phyloP scores from a whole-genome alignment of 1,140 invertebrate species.

The Drosophila seguyi region DNA sequence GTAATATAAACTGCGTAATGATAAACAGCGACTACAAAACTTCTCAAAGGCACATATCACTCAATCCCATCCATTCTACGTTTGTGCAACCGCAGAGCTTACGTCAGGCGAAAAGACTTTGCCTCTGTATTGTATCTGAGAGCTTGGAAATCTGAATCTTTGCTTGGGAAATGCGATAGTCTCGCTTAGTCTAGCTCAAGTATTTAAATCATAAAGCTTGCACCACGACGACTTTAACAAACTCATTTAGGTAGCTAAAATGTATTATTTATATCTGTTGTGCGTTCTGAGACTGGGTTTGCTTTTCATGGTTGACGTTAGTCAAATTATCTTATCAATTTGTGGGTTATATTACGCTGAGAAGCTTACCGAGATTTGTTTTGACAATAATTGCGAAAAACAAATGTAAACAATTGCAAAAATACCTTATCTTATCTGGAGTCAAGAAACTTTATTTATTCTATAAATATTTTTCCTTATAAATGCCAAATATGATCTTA shows the following conservation, averaged over 20 bases:
- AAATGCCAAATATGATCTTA: background rate
- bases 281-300: background rate
- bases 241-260: constrained; percentile 14
- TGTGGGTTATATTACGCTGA: background rate
- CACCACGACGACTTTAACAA: constrained; percentile 2
- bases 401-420: background rate
- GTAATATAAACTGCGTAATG: background rate
- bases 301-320: background rate
- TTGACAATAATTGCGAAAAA: background rate
- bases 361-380: background rate
- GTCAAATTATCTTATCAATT: constrained; percentile 17
- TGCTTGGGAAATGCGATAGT: constrained; percentile 21
- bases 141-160: constrained; percentile 29
- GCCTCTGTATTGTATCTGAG: constrained; percentile 5
- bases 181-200: background rate
- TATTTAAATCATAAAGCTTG: constrained; percentile 10
- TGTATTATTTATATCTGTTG: background rate
- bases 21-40: background rate
- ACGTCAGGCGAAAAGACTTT: constrained; percentile 25
- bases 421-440: constrained; percentile 3
- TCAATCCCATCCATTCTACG: constrained; percentile 2
- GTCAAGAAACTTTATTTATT: background rate
- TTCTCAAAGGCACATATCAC: background rate
- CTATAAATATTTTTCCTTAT: background rate
- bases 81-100: constrained; percentile 28